These are phyloP conservation scores for Heliangelus exortis DNA, from an alignment of 2,797 vertebrate species.

Conservation along the genomic window DNA sequence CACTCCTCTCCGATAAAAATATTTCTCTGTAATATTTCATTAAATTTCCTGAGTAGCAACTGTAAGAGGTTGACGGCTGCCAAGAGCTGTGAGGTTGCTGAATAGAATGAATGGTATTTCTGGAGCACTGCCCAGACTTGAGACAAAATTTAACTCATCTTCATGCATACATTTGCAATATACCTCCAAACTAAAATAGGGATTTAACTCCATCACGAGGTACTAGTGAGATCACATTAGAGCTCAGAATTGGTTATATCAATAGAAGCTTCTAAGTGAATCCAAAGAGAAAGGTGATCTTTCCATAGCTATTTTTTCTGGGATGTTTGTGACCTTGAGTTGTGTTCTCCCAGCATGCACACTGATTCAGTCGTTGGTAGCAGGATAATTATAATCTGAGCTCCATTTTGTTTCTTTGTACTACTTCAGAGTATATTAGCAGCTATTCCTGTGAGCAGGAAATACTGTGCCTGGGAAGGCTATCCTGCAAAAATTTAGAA, in stretches of 20 bases:
- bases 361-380: neutral
- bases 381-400: neutral
- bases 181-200: slow-evolving; percentile 29
- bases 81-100: slow-evolving; percentile 40
- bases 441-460: neutral
- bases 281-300: neutral
- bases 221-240: neutral
- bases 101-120: slow-evolving; percentile 53
- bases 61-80: slow-evolving; percentile 24
- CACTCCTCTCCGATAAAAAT: slow-evolving; percentile 54
- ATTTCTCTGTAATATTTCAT: slow-evolving; percentile 49
- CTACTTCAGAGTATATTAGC: neutral
- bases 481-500: neutral
- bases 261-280: neutral
- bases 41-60: slow-evolving; percentile 42
- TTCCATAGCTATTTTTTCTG: neutral
- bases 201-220: slow-evolving; percentile 14
- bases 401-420: neutral
- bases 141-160: slow-evolving; percentile 68
- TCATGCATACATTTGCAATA: slow-evolving; percentile 48
- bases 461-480: neutral
- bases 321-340: neutral
- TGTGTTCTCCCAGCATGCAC: neutral
- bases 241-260: neutral
- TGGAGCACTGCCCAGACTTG: slow-evolving; percentile 34